Conservation (phyloP, 2,113 vertebrate genomes). For the Puffinus mauretanicus region DNA sequence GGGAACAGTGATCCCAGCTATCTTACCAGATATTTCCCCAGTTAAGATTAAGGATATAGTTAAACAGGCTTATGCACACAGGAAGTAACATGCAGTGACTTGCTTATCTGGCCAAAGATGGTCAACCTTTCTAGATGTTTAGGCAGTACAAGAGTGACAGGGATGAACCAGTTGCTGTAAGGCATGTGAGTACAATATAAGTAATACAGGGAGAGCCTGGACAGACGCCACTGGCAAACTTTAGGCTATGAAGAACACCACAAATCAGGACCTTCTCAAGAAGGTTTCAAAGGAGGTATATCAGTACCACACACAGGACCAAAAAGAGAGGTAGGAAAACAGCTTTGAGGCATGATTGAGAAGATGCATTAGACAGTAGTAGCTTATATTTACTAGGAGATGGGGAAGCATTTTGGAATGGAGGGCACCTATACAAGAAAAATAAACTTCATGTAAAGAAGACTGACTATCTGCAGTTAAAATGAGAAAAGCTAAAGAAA, state of each 20-base stretch:
- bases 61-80: not conserved
- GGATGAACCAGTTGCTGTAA: not conserved
- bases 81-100: not conserved
- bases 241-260: not conserved
- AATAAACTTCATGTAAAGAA: not conserved
- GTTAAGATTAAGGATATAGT: not conserved
- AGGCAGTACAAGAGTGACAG: not conserved
- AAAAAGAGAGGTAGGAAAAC: not conserved
- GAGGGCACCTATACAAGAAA: not conserved
- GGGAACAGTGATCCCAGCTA: not conserved
- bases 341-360: not conserved
- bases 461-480: not conserved
- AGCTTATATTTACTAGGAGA: not conserved
- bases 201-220: not conserved
- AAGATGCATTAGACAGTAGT: not conserved
- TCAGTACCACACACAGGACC: not conserved
- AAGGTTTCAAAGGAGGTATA: not conserved
- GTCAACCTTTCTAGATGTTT: not conserved
- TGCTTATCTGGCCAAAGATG: not conserved
- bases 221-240: not conserved
- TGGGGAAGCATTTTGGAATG: not conserved
- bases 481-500: not conserved
- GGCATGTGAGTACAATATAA: not conserved
- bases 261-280: not conserved
- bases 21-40: not conserved